Percentiles rank a stretch among this genome's conserved stretches.
Evolutionary conservation across 2,888 invertebrate genomes (phyloP).

Genomic region (Minunthozetes semirufus): DNA sequence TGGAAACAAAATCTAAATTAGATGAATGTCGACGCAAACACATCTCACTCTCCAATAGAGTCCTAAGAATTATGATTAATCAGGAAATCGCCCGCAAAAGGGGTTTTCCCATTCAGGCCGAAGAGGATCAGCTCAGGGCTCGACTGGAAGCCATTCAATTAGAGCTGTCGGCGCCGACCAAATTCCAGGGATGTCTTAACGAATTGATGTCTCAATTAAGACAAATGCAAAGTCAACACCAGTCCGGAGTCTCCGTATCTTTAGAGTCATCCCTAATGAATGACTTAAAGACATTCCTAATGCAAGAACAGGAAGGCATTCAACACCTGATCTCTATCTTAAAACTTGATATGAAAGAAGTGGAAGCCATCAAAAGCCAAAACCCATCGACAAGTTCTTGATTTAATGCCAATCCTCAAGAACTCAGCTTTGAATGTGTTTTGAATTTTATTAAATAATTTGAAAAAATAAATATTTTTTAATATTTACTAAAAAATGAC

Average conservation of each 20-base stretch:
- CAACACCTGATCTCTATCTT: slow-evolving; percentile 47
- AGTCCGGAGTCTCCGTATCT: slow-evolving; percentile 54
- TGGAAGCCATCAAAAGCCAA: neutral
- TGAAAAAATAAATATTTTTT: neutral
- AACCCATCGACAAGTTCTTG: neutral
- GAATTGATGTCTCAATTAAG: slow-evolving; percentile 77
- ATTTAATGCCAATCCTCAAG: too few species aligned
- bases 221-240: slow-evolving; percentile 49
- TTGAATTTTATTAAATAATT: too few species aligned
- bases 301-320: slow-evolving; percentile 81
- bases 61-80: slow-evolving; percentile 74
- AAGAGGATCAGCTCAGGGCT: slow-evolving; percentile 81
- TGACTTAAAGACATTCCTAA: slow-evolving; percentile 64
- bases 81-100: slow-evolving; percentile 82
- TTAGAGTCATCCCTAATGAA: slow-evolving; percentile 61
- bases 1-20: slow-evolving; percentile 69
- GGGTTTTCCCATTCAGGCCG: slow-evolving; percentile 75
- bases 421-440: too few species aligned
- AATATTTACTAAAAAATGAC: neutral
- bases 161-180: slow-evolving; percentile 81
- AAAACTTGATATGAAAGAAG: neutral
- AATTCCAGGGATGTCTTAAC: slow-evolving; percentile 84
- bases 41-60: slow-evolving; percentile 71
- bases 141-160: slow-evolving; percentile 77
- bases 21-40: slow-evolving; percentile 73